Percentiles rank a stretch among this genome's conserved stretches.
These are phyloP conservation scores for Haliclona indistincta DNA, from an alignment of 37 sponge, comb jelly and placozoan species.

Conservation along the genomic window DNA sequence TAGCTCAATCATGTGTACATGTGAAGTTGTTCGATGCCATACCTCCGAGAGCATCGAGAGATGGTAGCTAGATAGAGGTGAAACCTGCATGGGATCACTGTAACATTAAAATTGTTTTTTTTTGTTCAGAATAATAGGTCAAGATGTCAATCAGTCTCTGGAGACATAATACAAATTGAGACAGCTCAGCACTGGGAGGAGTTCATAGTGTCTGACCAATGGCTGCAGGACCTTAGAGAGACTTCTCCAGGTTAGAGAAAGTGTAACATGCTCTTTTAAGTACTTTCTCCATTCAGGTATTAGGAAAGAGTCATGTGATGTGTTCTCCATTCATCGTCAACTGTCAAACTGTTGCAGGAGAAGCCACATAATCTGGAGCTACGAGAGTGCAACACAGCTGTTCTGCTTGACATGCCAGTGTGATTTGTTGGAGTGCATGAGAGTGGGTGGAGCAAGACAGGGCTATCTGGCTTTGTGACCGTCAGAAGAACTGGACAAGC, in stretches of 20 bases:
- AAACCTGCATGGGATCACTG: background rate
- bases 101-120: background rate
- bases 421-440: too few species aligned
- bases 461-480: constrained; percentile 5
- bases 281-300: background rate
- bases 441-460: constrained; percentile 27
- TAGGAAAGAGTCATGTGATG: too few species aligned
- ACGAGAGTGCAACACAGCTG: background rate
- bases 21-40: background rate
- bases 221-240: constrained; percentile 3
- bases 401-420: background rate
- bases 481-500: constrained; percentile 11
- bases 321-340: too few species aligned
- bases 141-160: background rate
- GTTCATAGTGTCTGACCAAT: background rate
- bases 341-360: too few species aligned
- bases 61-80: background rate
- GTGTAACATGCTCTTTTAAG: background rate
- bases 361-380: constrained; percentile 1
- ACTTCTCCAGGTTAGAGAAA: background rate
- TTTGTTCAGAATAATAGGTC: background rate
- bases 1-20: background rate
- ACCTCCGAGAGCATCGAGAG: background rate
- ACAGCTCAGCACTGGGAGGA: background rate
- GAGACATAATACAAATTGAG: background rate